phyloP scores from a whole-genome alignment of 2,113 vertebrate genomes.

The Fulmarus glacialis region DNA sequence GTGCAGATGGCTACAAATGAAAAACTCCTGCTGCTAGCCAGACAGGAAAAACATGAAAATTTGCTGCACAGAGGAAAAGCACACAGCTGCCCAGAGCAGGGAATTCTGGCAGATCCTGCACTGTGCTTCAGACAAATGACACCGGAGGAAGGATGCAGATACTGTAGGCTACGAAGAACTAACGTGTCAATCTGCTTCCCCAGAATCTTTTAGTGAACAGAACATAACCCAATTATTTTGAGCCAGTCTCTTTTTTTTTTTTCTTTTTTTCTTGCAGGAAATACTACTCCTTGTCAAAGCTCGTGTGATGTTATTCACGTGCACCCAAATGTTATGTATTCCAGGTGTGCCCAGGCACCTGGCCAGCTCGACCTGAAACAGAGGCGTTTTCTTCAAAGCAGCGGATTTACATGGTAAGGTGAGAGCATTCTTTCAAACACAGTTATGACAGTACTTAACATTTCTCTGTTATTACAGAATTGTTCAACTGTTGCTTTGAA shows the following conservation, averaged over 20 bases:
- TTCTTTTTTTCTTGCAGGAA: background rate
- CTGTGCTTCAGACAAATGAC: background rate
- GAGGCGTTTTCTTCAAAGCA: background rate
- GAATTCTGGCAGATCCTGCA: background rate
- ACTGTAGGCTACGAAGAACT: background rate
- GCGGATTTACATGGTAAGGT: background rate
- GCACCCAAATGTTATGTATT: background rate
- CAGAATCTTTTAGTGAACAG: background rate
- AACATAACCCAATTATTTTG: background rate
- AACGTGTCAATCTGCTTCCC: background rate
- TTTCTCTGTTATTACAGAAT: background rate
- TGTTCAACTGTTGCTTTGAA: slow-evolving; percentile 25
- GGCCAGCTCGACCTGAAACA: background rate
- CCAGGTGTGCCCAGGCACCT: background rate
- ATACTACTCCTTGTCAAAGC: background rate
- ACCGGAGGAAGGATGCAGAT: background rate
- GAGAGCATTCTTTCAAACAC: background rate
- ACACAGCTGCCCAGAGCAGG: background rate
- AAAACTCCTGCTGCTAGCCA: background rate
- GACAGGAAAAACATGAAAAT: background rate
- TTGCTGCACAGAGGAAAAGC: background rate
- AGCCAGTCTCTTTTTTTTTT: background rate
- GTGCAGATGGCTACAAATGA: background rate
- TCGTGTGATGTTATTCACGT: background rate
- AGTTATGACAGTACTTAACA: background rate